These are phyloP conservation scores for Pteropus alecto DNA, from an alignment of 2,113 vertebrate genomes.

Conservation along the genomic window DNA sequence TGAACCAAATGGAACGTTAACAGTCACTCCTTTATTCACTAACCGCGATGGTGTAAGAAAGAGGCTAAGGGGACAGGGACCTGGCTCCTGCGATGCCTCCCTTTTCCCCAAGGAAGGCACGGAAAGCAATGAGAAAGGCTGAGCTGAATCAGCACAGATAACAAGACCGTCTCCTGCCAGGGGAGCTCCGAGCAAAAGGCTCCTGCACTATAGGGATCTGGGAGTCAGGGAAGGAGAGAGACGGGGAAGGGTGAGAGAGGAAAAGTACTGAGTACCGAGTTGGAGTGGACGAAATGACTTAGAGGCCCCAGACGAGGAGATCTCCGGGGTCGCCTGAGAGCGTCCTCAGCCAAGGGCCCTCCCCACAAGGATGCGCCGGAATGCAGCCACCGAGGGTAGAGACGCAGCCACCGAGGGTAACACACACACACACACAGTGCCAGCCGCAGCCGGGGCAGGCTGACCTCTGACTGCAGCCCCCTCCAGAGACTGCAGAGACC, in stretches of 20 bases:
- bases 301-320: not conserved
- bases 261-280: not conserved
- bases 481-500: rapidly evolving
- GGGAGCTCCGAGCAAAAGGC: not conserved
- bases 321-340: not conserved
- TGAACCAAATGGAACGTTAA: not conserved
- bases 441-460: rapidly evolving
- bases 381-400: rapidly evolving
- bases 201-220: not conserved
- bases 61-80: not conserved
- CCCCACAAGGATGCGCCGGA: not conserved
- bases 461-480: too few species aligned
- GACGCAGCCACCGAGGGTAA: not conserved
- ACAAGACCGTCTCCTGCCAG: too few species aligned
- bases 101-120: too few species aligned
- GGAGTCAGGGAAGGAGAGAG: too few species aligned
- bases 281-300: not conserved
- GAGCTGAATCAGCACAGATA: too few species aligned
- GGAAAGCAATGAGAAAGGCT: too few species aligned
- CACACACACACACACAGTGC: too few species aligned
- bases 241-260: too few species aligned
- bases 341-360: not conserved
- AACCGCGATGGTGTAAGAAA: not conserved
- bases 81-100: not conserved
- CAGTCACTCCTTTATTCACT: not conserved